Percentiles rank a stretch among this genome's conserved stretches.
Evolutionary conservation across 1,140 invertebrate species (phyloP).

Genomic region (Drosophila sproati): DNA sequence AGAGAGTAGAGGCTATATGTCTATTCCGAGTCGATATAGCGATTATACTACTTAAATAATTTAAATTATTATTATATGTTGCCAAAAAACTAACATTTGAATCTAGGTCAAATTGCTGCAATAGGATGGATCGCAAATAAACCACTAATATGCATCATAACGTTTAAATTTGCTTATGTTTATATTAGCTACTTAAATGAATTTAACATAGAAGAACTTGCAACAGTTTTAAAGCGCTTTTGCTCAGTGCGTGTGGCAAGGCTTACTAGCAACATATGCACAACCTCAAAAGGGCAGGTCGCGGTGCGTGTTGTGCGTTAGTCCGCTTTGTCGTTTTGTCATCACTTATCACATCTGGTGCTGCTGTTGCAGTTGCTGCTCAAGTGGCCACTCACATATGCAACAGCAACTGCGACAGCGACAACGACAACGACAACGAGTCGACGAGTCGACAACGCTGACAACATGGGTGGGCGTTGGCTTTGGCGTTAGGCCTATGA

Average conservation of each 20-base stretch:
- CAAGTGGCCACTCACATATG: slow-evolving; percentile 63
- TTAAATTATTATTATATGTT: no score
- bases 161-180: no score
- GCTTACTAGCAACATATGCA: not conserved
- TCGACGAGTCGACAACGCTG: slow-evolving; percentile 24
- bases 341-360: slow-evolving; percentile 34
- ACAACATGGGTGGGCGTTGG: slow-evolving; percentile 4
- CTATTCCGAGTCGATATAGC: no score
- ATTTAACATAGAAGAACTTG: no score
- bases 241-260: not conserved
- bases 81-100: no score
- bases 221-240: not conserved
- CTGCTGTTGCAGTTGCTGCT: slow-evolving; percentile 33
- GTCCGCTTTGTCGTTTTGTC: slow-evolving; percentile 29
- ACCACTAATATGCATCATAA: no score
- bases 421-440: slow-evolving; percentile 5
- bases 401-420: slow-evolving; percentile 17
- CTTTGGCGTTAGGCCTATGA: slow-evolving; percentile 22
- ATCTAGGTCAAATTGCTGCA: no score
- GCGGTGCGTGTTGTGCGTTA: slow-evolving; percentile 21
- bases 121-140: no score
- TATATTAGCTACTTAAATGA: no score
- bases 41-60: no score
- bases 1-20: no score
- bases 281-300: not conserved